Percentiles rank a stretch among this genome's conserved stretches.
Conservation (phyloP, 2,888 invertebrate genomes). For the Limnephilus marmoratus region DNA sequence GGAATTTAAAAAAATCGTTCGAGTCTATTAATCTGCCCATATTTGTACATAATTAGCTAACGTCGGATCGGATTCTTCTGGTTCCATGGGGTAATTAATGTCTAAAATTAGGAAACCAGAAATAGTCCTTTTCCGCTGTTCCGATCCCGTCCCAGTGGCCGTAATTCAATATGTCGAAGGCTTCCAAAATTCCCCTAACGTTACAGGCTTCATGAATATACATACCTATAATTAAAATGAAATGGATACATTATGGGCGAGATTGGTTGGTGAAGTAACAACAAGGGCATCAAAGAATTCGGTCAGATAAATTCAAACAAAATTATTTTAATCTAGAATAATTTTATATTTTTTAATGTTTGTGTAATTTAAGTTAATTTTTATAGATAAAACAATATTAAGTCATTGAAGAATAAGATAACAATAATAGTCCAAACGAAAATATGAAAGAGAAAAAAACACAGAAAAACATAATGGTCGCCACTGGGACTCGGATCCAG, state of each 20-base stretch:
- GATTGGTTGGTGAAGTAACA: neutral
- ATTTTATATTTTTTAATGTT: too few species aligned
- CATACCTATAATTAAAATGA: neutral
- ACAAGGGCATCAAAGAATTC: too few species aligned
- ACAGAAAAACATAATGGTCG: too few species aligned
- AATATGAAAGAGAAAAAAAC: too few species aligned
- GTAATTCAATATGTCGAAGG: neutral
- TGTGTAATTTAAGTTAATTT: too few species aligned
- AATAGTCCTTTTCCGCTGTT: neutral
- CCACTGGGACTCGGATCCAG: too few species aligned
- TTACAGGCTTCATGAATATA: neutral
- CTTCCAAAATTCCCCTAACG: neutral
- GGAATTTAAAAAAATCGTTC: too few species aligned
- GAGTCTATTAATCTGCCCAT: too few species aligned
- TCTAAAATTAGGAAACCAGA: neutral
- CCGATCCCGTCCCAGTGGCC: neutral
- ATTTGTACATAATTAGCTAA: neutral
- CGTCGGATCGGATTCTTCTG: neutral
- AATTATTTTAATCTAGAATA: too few species aligned
- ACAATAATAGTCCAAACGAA: too few species aligned
- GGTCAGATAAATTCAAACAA: neutral
- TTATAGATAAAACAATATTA: too few species aligned
- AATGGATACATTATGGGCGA: neutral
- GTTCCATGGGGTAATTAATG: neutral
- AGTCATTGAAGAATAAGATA: too few species aligned